Percentiles rank a stretch among this genome's conserved stretches.
Evolutionary conservation across 2,797 vertebrate species (phyloP).

Genomic region (Poeciliopsis presidionis): DNA sequence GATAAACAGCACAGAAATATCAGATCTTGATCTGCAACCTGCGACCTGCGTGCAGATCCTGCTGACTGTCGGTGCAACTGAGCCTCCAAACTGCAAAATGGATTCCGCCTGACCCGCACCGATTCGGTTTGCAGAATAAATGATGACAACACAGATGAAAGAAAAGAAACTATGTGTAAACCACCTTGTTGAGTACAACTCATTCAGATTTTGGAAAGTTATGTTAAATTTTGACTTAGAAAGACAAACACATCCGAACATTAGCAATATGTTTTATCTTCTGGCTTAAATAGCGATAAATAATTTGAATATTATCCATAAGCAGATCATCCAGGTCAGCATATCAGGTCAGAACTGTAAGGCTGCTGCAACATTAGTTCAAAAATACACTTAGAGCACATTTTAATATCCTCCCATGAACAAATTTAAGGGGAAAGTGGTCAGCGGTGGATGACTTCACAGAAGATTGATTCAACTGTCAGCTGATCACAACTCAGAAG

Average conservation of each 20-base stretch:
- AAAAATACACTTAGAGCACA: background rate
- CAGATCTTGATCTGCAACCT: background rate
- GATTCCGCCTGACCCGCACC: background rate
- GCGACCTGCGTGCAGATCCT: conserved; percentile 8
- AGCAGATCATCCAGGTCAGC: background rate
- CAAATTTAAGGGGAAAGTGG: background rate
- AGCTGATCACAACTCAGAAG: background rate
- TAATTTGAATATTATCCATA: background rate
- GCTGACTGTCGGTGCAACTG: background rate
- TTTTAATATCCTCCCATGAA: background rate
- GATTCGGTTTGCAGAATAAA: background rate
- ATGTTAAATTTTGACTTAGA: background rate
- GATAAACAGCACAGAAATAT: background rate
- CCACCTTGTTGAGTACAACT: background rate
- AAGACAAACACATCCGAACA: background rate
- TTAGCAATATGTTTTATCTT: background rate
- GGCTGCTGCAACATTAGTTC: background rate
- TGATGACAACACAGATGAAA: background rate
- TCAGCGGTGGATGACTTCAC: background rate
- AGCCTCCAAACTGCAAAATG: background rate
- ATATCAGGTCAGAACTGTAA: too few species aligned
- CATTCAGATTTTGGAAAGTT: background rate
- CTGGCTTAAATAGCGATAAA: background rate
- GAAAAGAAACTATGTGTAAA: background rate
- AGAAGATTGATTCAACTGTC: background rate